Evolutionary conservation across 1,140 invertebrate species (phyloP).

Genomic region (Leptestheria dahalacensis): DNA sequence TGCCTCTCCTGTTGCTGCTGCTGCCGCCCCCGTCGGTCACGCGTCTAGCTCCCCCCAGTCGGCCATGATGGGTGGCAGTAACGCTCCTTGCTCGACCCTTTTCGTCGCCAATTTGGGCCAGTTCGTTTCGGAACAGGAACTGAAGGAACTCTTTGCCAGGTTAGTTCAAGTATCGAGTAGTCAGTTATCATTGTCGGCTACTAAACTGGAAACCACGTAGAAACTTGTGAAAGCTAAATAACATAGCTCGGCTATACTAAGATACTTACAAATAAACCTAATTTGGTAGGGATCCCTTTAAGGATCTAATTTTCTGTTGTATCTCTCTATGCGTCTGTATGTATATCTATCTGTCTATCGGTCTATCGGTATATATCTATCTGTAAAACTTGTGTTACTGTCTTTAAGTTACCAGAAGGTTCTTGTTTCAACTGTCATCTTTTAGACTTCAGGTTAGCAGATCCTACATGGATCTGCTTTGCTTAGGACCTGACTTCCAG

Average conservation of each 20-base stretch:
- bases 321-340: too few species aligned
- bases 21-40: background rate
- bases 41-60: background rate
- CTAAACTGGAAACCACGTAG: background rate
- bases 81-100: constrained; percentile 85
- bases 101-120: constrained; percentile 94
- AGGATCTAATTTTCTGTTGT: too few species aligned
- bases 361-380: too few species aligned
- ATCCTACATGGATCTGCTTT: background rate
- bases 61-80: constrained; percentile 31
- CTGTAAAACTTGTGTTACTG: too few species aligned
- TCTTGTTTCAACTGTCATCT: too few species aligned
- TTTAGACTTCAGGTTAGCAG: too few species aligned
- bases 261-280: too few species aligned
- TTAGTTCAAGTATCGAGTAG: constrained; percentile 35
- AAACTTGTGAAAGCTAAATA: background rate
- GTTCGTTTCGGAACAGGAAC: constrained; percentile 89
- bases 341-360: too few species aligned
- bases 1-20: constrained; percentile 2
- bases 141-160: constrained; percentile 96
- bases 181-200: background rate
- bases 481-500: background rate
- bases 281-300: too few species aligned
- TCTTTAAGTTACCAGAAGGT: too few species aligned
- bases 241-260: too few species aligned